Evolutionary conservation across 2,888 invertebrate genomes (phyloP), one percentile per base, ranked within the genome.

Genomic region (Clusia tigrina): DNA sequence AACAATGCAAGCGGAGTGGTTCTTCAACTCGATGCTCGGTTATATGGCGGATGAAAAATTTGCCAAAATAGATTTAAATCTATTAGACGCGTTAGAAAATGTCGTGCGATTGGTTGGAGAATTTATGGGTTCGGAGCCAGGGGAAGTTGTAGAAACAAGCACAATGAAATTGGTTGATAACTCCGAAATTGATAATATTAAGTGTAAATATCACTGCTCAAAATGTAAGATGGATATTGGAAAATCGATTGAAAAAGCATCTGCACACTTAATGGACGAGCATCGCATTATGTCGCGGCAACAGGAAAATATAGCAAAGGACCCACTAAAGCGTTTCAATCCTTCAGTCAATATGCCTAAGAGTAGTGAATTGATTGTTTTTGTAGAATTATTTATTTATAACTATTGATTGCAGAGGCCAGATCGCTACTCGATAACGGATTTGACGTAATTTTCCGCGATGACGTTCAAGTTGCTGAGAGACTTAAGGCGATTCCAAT

Each of bases 401-500:
- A n/a, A n/a, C n/a, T n/a, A n/a, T n/a, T 12, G 12, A 18, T 60
- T 32, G 18, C 60, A 81, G 81, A 78, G 66, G 72, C 73, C 10
- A 71, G 68, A 20, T 26, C 69, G 2, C 62, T 80, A 56, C 55
- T 78, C 5, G 56, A 59, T 5, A 66, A 66, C 2, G 72, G n/a
- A n/a, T n/a, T n/a, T n/a, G n/a, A n/a, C n/a, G n/a, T n/a, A n/a
- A n/a, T n/a, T n/a, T 68, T 79, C 12, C 68, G 18, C 20, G 73
- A 75, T 23, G 68, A 73, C 53, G 62, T 73, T 54, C 62, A 69
- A 46, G 64, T 75, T 6, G 79, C 74, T 1, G 74, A 76, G 58
- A 77, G 78, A 61, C 63, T 80, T 0, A 80, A 76, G 67, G 68
- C 71, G 15, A 69, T 78, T 54, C 74, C 78, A 1, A 75, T 72